phyloP scores from a whole-genome alignment of 1,140 invertebrate genomes.

The Panulirus ornatus region DNA sequence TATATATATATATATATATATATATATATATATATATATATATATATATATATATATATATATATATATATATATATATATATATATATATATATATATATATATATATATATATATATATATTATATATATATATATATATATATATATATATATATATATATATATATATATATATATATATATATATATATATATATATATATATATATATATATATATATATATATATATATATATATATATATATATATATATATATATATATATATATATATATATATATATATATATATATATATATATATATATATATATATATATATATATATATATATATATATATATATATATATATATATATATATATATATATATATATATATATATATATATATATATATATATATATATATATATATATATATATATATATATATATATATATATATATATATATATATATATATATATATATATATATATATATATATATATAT shows the following conservation, averaged over 20 bases:
- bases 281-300: neutral
- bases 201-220: neutral
- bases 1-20: neutral
- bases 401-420: too few species aligned
- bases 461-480: too few species aligned
- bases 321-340: too few species aligned
- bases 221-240: neutral
- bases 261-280: neutral
- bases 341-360: too few species aligned
- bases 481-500: too few species aligned
- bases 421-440: too few species aligned
- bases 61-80: neutral
- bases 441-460: too few species aligned
- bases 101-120: slow-evolving; percentile 7
- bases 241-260: neutral
- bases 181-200: neutral
- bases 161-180: neutral
- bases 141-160: neutral
- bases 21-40: neutral
- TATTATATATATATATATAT: neutral
- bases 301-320: too few species aligned
- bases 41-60: neutral
- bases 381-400: too few species aligned
- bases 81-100: neutral
- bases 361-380: too few species aligned